Base-by-base conservation (phyloP, 2,113 vertebrate species). In the Jacana jacana region DNA sequence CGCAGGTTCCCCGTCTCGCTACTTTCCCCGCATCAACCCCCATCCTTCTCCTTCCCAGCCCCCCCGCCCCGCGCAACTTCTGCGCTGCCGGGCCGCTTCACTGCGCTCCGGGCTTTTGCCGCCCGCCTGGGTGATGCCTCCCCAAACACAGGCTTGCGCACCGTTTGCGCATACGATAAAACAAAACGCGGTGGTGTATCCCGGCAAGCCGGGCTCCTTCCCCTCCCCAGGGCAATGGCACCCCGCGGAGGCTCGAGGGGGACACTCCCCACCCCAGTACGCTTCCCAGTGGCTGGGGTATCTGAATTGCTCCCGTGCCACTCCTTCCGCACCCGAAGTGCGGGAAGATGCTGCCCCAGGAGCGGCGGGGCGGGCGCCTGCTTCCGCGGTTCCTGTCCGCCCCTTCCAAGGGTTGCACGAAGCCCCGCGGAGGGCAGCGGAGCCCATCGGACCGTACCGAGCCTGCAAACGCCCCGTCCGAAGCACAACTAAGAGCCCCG, bases 81-180 rank as follows among this genome's bases (percentile, higher is more conserved):
- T 13, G 13, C n/a, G 6, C 1, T n/a, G 51, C 66, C 63, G 25
- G 28, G 8, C 46, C 13, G 44, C n/a, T 18, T 11, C n/a, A 37
- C 58, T 3, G 49, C 40, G 8, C 25, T 40, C 39, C 28, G 20
- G 23, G 46, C 4, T 52, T 27, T 7, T 40, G 69, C 88, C 73
- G n/a, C 9, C 33, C 46, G 83, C 33, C 11, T 16, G 44, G 37
- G n/a, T 39, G 49, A 1, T 68, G 20, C 44, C 64, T 48, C 44
- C 89, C 42, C 44, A 16, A 39, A 55, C 6, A 10, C n/a, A 25
- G 39, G 15, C 18, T 65, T 31, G 66, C 19, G 28, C 42, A 17
- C 30, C 33, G 5, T 42, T 65, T 8, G 57, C 57, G 2, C 39
- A 0, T 0, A 6, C 0, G 35, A 69, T 7, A 55, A 18, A 61